phyloP scores from a whole-genome alignment of 2,797 vertebrate genomes.

The Vultur gryphus region DNA sequence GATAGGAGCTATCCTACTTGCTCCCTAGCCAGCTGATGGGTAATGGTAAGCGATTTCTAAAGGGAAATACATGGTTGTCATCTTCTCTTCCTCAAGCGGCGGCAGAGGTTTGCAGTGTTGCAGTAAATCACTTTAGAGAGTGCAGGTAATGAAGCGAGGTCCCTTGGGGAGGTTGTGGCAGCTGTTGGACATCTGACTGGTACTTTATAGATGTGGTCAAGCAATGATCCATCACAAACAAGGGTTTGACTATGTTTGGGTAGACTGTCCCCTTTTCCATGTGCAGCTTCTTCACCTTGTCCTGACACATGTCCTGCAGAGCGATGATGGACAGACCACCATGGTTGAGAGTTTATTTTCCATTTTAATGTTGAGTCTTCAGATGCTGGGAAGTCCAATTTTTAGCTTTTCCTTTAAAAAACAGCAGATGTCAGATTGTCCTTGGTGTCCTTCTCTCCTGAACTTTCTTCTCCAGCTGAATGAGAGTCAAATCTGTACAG shows the following conservation, averaged over 20 bases:
- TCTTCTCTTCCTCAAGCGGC: not conserved
- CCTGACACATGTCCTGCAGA: not conserved
- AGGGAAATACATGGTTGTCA: not conserved
- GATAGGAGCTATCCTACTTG: not conserved
- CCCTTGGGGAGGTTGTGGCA: not conserved
- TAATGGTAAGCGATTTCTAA: not conserved
- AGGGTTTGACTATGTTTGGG: not conserved
- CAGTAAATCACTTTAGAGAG: not conserved
- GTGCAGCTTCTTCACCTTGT: not conserved
- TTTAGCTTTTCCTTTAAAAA: not conserved
- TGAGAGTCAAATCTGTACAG: not conserved
- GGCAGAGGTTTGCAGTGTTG: not conserved
- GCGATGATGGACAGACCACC: not conserved
- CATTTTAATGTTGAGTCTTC: not conserved
- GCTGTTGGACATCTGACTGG: not conserved
- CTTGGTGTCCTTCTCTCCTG: not conserved
- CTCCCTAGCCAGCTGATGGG: not conserved
- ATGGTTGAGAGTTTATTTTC: not conserved
- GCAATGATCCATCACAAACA: not conserved
- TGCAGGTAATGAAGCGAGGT: not conserved
- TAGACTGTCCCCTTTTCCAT: not conserved
- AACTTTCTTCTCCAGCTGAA: not conserved
- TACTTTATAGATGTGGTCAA: not conserved
- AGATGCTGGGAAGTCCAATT: not conserved
- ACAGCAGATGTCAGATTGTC: not conserved